Conservation (phyloP, 1,140 invertebrate genomes). For the Chrysopa pallens region DNA sequence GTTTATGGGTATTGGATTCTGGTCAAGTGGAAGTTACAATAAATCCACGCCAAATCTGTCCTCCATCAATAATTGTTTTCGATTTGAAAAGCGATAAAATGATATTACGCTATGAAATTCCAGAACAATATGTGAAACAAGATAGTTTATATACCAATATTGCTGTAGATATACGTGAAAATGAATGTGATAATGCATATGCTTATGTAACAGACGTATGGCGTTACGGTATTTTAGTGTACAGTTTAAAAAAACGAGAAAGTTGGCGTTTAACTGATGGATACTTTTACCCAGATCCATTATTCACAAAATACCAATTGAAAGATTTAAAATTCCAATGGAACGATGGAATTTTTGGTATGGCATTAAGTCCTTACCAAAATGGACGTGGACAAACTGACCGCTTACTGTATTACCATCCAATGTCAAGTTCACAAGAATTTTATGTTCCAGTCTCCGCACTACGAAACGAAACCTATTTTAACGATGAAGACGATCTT, state of each 20-base stretch:
- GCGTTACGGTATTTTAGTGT: slow-evolving; percentile 52
- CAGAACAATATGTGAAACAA: slow-evolving; percentile 42
- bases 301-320: slow-evolving; percentile 45
- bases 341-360: slow-evolving; percentile 63
- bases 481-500: slow-evolving; percentile 29
- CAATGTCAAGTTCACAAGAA: slow-evolving; percentile 59
- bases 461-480: slow-evolving; percentile 35
- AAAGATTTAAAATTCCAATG: slow-evolving; percentile 57
- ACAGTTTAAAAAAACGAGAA: slow-evolving; percentile 37
- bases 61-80: slow-evolving; percentile 54
- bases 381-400: slow-evolving; percentile 24
- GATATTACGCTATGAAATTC: slow-evolving; percentile 40
- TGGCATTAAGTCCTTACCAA: slow-evolving; percentile 43
- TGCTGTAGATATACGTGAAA: slow-evolving; percentile 39
- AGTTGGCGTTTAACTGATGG: slow-evolving; percentile 60
- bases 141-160: slow-evolving; percentile 60
- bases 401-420: slow-evolving; percentile 51
- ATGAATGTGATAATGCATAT: slow-evolving; percentile 42
- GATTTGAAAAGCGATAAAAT: slow-evolving; percentile 43
- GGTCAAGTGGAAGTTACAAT: slow-evolving; percentile 50
- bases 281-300: slow-evolving; percentile 57
- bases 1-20: slow-evolving; percentile 61
- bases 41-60: slow-evolving; percentile 48
- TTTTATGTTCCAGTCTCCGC: slow-evolving; percentile 48
- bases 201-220: slow-evolving; percentile 59